These are phyloP conservation scores for Gonatopus flavifemur DNA, from an alignment of 1,140 invertebrate genomes.

Conservation along the genomic window DNA sequence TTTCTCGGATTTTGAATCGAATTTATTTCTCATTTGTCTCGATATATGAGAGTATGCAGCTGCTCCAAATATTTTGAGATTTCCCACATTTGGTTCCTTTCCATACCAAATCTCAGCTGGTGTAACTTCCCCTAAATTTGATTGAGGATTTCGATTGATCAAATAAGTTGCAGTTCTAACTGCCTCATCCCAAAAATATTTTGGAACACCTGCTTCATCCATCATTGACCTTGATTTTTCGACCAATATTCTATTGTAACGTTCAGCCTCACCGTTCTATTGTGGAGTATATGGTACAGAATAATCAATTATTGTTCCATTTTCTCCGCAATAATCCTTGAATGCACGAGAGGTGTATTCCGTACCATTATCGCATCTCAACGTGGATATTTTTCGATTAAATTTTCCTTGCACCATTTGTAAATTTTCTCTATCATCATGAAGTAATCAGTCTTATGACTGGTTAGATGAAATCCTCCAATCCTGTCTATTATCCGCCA, in stretches of 20 bases:
- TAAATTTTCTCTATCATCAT: conserved; percentile 25
- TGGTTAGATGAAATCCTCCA: too few relatives aligned
- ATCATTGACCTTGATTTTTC: not conserved
- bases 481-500: too few relatives aligned
- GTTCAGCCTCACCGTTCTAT: conserved; percentile 46
- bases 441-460: too few relatives aligned
- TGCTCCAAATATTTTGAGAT: conserved; percentile 55
- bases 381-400: not conserved
- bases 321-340: conserved; percentile 26
- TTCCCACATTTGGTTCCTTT: conserved; percentile 44
- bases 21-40: conserved; percentile 43
- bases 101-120: conserved; percentile 39
- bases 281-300: conserved; percentile 39
- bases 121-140: conserved; percentile 39
- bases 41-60: conserved; percentile 49
- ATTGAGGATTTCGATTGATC: conserved; percentile 49
- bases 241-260: conserved; percentile 42
- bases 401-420: not conserved
- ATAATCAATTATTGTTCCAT: conserved; percentile 29
- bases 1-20: conserved; percentile 49
- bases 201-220: not conserved
- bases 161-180: conserved; percentile 33
- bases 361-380: conserved; percentile 6
- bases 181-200: not conserved
- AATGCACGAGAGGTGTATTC: conserved; percentile 32